Percentiles rank a stretch among this genome's conserved stretches.
phyloP scores from a whole-genome alignment of 2,113 vertebrate genomes.

The Drymodes brunneopygia region DNA sequence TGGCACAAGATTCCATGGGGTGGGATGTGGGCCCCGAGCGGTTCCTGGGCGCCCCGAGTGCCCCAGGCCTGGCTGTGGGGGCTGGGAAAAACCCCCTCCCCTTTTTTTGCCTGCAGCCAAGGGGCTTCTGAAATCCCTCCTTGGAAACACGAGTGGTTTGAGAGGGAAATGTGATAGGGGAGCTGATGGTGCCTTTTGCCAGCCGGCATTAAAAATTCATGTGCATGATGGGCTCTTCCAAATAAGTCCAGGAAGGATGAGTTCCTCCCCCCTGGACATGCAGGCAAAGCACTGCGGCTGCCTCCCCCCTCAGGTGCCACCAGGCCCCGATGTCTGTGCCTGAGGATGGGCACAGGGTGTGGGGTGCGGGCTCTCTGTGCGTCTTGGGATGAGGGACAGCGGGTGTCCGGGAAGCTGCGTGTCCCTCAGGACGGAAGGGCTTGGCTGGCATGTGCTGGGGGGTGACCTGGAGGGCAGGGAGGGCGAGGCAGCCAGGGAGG shows the following conservation, averaged over 20 bases:
- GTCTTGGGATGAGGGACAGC: rapidly evolving
- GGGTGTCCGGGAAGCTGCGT: not conserved
- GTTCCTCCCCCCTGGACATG: not conserved
- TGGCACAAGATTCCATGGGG: rapidly evolving
- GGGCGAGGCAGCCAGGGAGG: too few relatives aligned
- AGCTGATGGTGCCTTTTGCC: not conserved
- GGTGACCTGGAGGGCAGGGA: not conserved
- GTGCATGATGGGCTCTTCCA: not conserved
- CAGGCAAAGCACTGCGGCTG: not conserved
- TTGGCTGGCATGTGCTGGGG: not conserved
- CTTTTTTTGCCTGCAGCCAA: not conserved
- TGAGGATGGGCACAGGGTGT: rapidly evolving
- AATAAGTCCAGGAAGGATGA: not conserved
- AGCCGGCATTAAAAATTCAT: not conserved
- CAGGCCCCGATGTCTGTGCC: not conserved
- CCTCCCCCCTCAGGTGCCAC: not conserved
- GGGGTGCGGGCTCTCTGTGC: rapidly evolving
- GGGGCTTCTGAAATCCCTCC: not conserved
- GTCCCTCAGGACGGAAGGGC: not conserved
- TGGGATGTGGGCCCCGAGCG: not conserved
- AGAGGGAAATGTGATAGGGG: not conserved
- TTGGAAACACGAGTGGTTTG: not conserved
- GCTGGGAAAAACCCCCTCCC: rapidly evolving
- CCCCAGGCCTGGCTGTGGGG: too few relatives aligned
- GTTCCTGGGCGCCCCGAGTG: too few relatives aligned